Base-by-base conservation (phyloP, 2,888 invertebrate genomes). In the Pedicia rivosa region DNA sequence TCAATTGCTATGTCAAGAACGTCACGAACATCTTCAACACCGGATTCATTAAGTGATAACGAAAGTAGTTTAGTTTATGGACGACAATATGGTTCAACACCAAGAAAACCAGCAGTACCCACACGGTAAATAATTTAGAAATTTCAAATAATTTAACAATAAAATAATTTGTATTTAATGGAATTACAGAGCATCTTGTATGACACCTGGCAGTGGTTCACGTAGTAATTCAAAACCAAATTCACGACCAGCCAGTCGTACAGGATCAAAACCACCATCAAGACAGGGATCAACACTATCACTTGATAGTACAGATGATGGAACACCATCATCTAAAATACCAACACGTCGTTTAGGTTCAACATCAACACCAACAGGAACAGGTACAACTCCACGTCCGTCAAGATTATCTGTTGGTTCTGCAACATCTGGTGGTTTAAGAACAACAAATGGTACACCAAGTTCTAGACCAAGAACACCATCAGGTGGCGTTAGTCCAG, bases 271-370 rank as follows among this genome's bases (percentile, higher is more conserved):
- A 60, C 91, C 92, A 44, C 84, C 90, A 15, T 91, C 91, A 47
- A 75, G 91, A 49, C 87, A 91, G 54, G 91, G 91, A 46, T 92
- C 92, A 31, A 90, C 86, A 53, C 71, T 87, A 42, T 90, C 90
- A 30, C 65, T 90, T 47, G 88, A 88, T 57, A 84, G 86, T 57
- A 83, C 84, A 58, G 86, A 86, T 84, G 81, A 82, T 57, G 81
- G 81, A 51, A 74, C 72, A 32, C 82, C 83, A 30, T 82, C 78
- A 43, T 80, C 84, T 45, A 78, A 86, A 54, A 86, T 86, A 57
- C 87, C 87, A 42, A 67, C 74, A 64, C 70, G 78, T 41, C 74
- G 79, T 57, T 62, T 64, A 5, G 67, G 72, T 28, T 58, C 62
- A 34, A 68, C 74, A 17, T 75, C 76, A 40, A 55, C 73, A 55